Base-by-base conservation (phyloP, 2,113 vertebrate genomes). In the Oncorhynchus keta region DNA sequence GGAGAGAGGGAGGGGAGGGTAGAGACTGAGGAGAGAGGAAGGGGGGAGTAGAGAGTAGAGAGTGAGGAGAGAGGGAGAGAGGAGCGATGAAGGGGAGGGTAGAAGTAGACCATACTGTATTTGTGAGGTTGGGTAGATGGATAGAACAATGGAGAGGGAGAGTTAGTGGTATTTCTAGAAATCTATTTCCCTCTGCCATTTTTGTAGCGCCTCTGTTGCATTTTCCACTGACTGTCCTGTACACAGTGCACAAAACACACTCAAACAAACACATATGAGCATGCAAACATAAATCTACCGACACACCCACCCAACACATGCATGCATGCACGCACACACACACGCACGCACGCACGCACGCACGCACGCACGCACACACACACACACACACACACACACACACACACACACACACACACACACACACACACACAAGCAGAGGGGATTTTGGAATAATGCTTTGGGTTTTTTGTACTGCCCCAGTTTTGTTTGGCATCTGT, bases 401-500 rank as follows among this genome's bases (percentile, higher is more conserved):
- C 24, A 24, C 24, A 24, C 24, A 24, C 24, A 24, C 24, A 24
- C 24, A 24, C 24, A 24, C 24, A 24, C 24, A 24, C 24, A 24
- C 24, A 24, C 24, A 24, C 24, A 24, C 24, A 24, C 24, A 24
- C 81, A 81, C 68, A 45, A 9, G 39, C 39, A 82, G 84, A 88
- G 85, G 88, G 80, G 86, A 89, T 89, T 90, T 89, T 92, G 80
- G 83, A 89, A 89, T 84, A 89, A 89, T 85, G 83, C 81, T 79
- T 83, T 81, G 68, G 87, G 85, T 86, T 83, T 81, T 66, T 84
- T 78, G 71, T 82, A 81, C 77, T 90, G 90, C 83, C 90, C 90
- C 88, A 90, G 90, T 90, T 92, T 92, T 78, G 81, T 87, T 88
- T 90, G 88, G 86, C 89, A 90, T 90, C 89, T 91, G 89, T 89